Base-by-base conservation (phyloP, 2,113 vertebrate species). In the Pogona vitticeps region DNA sequence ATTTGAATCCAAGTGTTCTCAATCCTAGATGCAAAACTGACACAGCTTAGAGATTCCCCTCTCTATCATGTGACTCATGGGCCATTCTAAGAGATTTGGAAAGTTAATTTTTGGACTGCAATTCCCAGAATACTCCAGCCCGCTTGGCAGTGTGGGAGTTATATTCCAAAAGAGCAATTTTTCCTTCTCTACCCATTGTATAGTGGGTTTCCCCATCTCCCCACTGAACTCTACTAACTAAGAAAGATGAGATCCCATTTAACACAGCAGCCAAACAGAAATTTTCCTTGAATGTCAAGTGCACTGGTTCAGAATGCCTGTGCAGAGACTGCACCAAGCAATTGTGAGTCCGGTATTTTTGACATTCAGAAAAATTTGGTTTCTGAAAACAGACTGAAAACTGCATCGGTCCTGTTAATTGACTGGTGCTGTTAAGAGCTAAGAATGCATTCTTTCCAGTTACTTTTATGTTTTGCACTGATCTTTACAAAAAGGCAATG, bases 401-500 rank as follows among this genome's bases (percentile, higher is more conserved):
- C 28, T 65, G 38, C 59, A 84, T 46, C 65, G 31, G 40, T 76
- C 31, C 18, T 63, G 28, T 46, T 28, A 76, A n/a, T n/a, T 13
- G 26, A 21, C 71, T 20, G 38, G 31, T 42, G 36, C 31, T n/a
- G 17, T 42, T 40, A 42, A 76, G 36, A 73, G 56, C 26, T 33
- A 40, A 26, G 28, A 59, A 82, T 70, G 42, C 46, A 14, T 21
- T 26, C 6, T 7, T 13, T 20, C 59, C 76, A 58, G 17, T 33
- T 61, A 72, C n/a, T 73, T 86, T 52, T 52, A 52, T 52, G 46
- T 67, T 31, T 36, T 70, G n/a, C 40, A 33, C 5, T 84, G 14
- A 20, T 59, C 8, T 56, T 72, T 10, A 63, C n/a, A 36, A 85
- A 90, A 80, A 78, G 79, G 81, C 26, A 84, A 76, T 89, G 86